A percentile compares a stretch with the other conserved stretches of the same genome.
Evolutionary conservation across 2,797 vertebrate genomes (phyloP).

Genomic region (Schizopygopsis pylzovi): DNA sequence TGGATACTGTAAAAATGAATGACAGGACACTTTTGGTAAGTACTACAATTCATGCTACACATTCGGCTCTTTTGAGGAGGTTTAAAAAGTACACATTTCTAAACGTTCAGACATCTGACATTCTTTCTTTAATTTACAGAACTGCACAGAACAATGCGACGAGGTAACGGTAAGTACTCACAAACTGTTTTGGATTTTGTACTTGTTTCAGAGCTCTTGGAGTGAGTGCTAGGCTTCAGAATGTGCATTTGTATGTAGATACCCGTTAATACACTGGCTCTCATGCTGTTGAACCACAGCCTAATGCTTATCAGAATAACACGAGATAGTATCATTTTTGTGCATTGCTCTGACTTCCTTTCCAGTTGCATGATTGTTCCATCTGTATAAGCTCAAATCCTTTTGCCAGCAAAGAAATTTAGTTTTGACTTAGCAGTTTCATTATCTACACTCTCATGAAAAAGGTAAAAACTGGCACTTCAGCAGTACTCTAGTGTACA

Average conservation of each 20-base stretch:
- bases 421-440: not conserved
- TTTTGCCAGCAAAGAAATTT: not conserved
- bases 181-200: not conserved
- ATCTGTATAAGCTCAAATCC: not conserved
- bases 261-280: not conserved
- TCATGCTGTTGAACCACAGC: slow-evolving; percentile 30
- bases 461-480: not conserved
- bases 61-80: not conserved
- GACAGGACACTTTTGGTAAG: slow-evolving; percentile 5
- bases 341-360: slow-evolving; percentile 37
- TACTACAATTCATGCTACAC: not conserved
- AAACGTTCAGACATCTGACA: not conserved
- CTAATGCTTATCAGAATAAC: slow-evolving; percentile 34
- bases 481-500: not conserved
- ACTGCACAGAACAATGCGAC: not conserved
- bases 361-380: not conserved
- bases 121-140: not conserved
- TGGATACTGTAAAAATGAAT: not conserved
- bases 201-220: not conserved
- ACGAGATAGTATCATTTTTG: slow-evolving; percentile 18
- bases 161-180: not conserved
- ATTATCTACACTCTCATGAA: not conserved
- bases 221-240: not conserved
- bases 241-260: not conserved
- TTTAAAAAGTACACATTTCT: not conserved